Evolutionary conservation across 2,888 invertebrate genomes (phyloP), one percentile per base, ranked within the genome.

Genomic region (Tuberolachnus salignus): DNA sequence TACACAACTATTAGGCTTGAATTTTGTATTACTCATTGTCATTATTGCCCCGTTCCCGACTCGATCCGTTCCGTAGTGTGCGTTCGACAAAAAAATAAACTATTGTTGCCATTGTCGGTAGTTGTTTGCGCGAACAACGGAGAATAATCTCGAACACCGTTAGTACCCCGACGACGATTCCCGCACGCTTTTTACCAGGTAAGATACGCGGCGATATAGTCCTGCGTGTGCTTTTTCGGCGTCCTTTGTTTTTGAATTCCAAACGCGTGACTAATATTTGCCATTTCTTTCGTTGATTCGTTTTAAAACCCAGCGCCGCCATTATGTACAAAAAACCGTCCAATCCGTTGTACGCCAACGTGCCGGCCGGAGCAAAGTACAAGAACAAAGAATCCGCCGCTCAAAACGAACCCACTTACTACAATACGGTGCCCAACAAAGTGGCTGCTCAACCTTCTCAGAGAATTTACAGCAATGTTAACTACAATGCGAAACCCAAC

Each of bases 291-390:
- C 8, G n/a, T n/a, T 13, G 2, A 11, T 63, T 8, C 0, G 19
- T 53, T 42, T 51, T 19, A 51, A 14, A n/a, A n/a, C n/a, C n/a
- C n/a, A n/a, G n/a, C n/a, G n/a, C n/a, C n/a, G n/a, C 34, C 49
- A 78, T 21, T 16, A 78, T 78, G 78, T 61, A 78, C n/a, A 69
- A 78, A 42, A 78, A 78, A 59, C 21, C 78, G 34, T 59, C 78
- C 1, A 78, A 59, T 59, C 78, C 78, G 16, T 51, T 78, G 51
- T 78, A 78, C 10, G 78, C 78, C 34, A 78, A 78, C 21, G 78
- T 78, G 13, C 51, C 59, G 8, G 51, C 69, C 8, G 51, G n/a
- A 13, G 11, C 13, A 9, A 69, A 78, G 19, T 61, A 61, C n/a
- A 57, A 59, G 9, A 49, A 23, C 13, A 16, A 67, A 51, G 19